phyloP scores from a whole-genome alignment of 1,140 invertebrate species.

The Eufriesea mexicana region DNA sequence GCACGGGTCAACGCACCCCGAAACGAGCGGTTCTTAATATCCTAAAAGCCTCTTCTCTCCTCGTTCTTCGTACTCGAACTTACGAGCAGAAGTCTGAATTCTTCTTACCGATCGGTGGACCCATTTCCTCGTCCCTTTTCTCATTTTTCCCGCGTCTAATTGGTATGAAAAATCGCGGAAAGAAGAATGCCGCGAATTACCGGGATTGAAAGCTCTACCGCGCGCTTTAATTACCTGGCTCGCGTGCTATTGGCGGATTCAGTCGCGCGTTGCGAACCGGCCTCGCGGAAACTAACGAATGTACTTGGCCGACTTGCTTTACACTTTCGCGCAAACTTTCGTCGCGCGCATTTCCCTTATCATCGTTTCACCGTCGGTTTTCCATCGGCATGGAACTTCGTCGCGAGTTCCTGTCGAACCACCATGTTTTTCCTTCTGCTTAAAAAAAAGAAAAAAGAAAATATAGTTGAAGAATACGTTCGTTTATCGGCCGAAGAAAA shows the following conservation, averaged over 20 bases:
- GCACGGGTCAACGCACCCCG: neutral
- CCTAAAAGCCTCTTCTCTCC: neutral
- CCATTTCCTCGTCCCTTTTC: neutral
- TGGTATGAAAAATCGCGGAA: slow-evolving; percentile 56
- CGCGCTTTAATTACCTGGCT: slow-evolving; percentile 56
- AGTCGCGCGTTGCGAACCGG: slow-evolving; percentile 42
- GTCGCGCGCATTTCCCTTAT: neutral
- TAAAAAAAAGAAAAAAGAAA: too few species aligned
- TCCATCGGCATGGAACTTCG: neutral
- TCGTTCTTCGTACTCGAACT: neutral
- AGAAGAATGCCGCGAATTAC: slow-evolving; percentile 47
- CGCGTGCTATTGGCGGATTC: slow-evolving; percentile 46
- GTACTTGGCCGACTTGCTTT: slow-evolving; percentile 58
- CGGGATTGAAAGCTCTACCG: slow-evolving; percentile 45
- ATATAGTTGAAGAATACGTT: too few species aligned
- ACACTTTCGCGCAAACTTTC: slow-evolving; percentile 46
- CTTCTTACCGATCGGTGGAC: slow-evolving; percentile 7
- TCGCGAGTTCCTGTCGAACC: neutral
- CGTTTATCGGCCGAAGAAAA: too few species aligned
- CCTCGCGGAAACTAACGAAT: slow-evolving; percentile 50
- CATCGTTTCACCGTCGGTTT: neutral
- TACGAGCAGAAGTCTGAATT: slow-evolving; percentile 5
- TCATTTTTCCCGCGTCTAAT: slow-evolving; percentile 26
- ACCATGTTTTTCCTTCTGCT: too few species aligned
- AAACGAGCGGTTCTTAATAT: neutral